Evolutionary conservation across 2,888 invertebrate genomes (phyloP).

Genomic region (Drosophila paracracens): DNA sequence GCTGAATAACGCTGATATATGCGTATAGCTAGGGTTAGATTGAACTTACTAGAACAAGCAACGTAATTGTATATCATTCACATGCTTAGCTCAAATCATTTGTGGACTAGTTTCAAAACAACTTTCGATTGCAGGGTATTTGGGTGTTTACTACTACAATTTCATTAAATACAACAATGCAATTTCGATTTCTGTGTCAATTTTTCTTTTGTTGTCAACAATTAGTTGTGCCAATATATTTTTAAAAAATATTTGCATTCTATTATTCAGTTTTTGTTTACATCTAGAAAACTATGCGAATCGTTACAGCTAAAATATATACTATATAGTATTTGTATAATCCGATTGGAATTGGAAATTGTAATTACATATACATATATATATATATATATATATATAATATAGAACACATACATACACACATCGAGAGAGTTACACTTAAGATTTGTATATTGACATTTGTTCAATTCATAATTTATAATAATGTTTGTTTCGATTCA

Average conservation of each 20-base stretch:
- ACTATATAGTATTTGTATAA: slow-evolving; percentile 24
- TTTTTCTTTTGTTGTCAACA: slow-evolving; percentile 32
- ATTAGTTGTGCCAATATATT: slow-evolving; percentile 60
- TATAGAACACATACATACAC: slow-evolving; percentile 52
- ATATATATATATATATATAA: slow-evolving; percentile 33
- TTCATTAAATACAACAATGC: slow-evolving; percentile 33
- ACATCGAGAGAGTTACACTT: slow-evolving; percentile 56
- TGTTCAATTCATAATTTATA: slow-evolving; percentile 35
- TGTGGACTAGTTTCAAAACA: slow-evolving; percentile 21
- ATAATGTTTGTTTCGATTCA: slow-evolving; percentile 37
- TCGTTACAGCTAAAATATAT: slow-evolving; percentile 42
- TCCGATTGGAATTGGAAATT: slow-evolving; percentile 48
- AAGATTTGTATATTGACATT: slow-evolving; percentile 55
- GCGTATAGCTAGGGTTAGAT: slow-evolving; percentile 19
- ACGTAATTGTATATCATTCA: slow-evolving; percentile 1
- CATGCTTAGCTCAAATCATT: neutral
- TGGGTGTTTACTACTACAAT: neutral
- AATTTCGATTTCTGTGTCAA: slow-evolving; percentile 8
- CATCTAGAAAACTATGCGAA: slow-evolving; percentile 37
- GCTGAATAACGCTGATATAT: neutral
- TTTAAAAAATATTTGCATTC: slow-evolving; percentile 60
- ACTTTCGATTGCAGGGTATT: neutral
- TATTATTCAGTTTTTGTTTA: slow-evolving; percentile 21
- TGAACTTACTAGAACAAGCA: slow-evolving; percentile 16
- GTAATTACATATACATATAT: slow-evolving; percentile 44